Conservation (phyloP, 30 jellyfish, hydroid and myxozoan species). For the Turritopsis rubra region DNA sequence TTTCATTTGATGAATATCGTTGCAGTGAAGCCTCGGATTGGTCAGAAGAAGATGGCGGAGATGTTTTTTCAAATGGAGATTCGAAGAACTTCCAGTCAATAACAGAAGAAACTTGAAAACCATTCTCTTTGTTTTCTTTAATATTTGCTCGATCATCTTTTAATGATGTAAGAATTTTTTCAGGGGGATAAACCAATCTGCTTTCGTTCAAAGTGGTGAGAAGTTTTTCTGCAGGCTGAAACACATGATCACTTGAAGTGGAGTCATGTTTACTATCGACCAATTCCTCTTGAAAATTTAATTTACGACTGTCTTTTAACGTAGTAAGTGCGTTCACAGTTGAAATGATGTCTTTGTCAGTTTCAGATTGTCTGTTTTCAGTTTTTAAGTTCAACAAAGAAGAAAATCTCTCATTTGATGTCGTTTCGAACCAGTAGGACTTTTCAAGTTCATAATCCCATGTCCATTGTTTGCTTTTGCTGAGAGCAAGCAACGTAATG, state of each 20-base stretch:
- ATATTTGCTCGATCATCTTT: neutral
- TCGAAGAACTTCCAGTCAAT: neutral
- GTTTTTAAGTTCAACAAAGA: neutral
- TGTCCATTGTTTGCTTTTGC: conserved; percentile 20
- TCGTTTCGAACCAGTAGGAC: conserved; percentile 83
- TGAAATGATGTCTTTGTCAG: neutral
- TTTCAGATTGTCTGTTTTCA: neutral
- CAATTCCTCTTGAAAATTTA: neutral
- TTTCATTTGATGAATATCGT: neutral
- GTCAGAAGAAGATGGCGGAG: neutral
- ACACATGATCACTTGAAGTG: neutral
- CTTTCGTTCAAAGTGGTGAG: neutral
- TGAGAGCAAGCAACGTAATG: conserved; percentile 18
- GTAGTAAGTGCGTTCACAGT: neutral
- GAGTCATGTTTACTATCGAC: neutral
- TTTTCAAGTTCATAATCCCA: conserved; percentile 90
- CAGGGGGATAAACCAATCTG: neutral
- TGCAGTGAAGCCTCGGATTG: neutral
- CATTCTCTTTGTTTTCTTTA: neutral
- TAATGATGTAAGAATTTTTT: neutral
- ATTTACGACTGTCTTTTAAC: neutral
- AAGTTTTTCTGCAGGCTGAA: neutral
- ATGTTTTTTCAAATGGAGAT: neutral
- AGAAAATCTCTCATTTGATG: neutral
- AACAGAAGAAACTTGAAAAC: neutral